Conservation (phyloP, 1,140 invertebrate genomes). For the Nasonia longicornis region DNA sequence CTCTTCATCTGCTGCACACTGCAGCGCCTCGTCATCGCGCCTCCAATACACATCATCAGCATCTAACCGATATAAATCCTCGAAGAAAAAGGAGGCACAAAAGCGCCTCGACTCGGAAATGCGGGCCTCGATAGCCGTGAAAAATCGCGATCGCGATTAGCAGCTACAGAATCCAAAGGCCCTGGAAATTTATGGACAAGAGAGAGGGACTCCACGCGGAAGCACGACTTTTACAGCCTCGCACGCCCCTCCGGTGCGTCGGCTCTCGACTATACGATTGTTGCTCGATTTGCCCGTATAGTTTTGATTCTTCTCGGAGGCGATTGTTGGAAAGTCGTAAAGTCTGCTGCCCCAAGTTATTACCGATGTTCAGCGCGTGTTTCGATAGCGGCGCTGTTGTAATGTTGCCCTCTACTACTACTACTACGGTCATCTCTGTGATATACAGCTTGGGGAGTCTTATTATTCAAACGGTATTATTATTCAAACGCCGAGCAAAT, state of each 20-base stretch:
- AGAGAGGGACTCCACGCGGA: background rate
- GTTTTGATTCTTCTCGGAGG: slow-evolving; percentile 3
- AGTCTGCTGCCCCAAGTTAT: background rate
- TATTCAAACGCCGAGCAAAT: background rate
- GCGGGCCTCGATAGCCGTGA: slow-evolving; percentile 9
- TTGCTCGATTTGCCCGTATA: slow-evolving; percentile 2
- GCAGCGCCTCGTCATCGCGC: background rate
- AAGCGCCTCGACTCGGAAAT: background rate
- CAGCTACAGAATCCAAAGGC: background rate
- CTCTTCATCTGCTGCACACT: background rate
- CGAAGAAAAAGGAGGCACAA: background rate
- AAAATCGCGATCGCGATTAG: slow-evolving; percentile 35
- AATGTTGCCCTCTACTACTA: background rate
- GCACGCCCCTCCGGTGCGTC: background rate
- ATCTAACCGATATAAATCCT: slow-evolving; percentile 34
- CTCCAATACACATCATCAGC: too few species aligned
- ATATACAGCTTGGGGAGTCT: background rate
- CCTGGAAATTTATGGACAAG: slow-evolving; percentile 32
- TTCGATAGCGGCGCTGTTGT: background rate
- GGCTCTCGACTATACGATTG: background rate
- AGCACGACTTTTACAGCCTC: background rate
- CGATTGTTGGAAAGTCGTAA: background rate
- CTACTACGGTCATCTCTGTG: background rate
- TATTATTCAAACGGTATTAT: background rate
- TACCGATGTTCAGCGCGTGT: background rate